phyloP scores from a whole-genome alignment of 2,113 vertebrate species.

The Microcebus griseorufus region DNA sequence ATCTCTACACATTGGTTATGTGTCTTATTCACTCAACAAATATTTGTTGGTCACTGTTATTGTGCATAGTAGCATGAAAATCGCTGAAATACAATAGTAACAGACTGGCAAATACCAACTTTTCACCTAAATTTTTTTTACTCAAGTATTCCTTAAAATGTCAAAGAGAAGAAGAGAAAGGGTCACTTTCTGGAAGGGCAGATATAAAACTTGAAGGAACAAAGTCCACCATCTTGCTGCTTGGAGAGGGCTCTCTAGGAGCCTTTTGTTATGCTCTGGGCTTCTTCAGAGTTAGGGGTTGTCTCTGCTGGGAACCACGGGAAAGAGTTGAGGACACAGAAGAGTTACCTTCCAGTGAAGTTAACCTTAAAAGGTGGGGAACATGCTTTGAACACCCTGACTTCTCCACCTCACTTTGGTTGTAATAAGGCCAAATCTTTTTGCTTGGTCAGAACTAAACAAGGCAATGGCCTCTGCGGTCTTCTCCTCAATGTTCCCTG shows the following conservation, averaged over 20 bases:
- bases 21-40: neutral
- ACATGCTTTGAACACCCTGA: neutral
- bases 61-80: neutral
- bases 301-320: neutral
- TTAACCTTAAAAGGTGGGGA: neutral
- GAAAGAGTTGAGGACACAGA: neutral
- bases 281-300: neutral
- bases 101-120: neutral
- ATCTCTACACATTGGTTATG: neutral
- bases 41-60: neutral
- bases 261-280: neutral
- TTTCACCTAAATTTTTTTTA: neutral
- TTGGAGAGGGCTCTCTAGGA: neutral
- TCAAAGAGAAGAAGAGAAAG: conserved; percentile 5
- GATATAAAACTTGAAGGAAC: neutral
- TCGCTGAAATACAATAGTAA: neutral
- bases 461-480: neutral
- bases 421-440: neutral
- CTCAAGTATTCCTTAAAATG: neutral
- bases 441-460: neutral
- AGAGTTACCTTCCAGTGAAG: neutral
- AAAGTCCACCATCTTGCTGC: neutral
- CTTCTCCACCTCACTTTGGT: neutral
- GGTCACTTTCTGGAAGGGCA: neutral
- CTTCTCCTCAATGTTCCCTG: neutral